Evolutionary conservation across 2,113 vertebrate genomes (phyloP).

Genomic region (Plecotus auritus): DNA sequence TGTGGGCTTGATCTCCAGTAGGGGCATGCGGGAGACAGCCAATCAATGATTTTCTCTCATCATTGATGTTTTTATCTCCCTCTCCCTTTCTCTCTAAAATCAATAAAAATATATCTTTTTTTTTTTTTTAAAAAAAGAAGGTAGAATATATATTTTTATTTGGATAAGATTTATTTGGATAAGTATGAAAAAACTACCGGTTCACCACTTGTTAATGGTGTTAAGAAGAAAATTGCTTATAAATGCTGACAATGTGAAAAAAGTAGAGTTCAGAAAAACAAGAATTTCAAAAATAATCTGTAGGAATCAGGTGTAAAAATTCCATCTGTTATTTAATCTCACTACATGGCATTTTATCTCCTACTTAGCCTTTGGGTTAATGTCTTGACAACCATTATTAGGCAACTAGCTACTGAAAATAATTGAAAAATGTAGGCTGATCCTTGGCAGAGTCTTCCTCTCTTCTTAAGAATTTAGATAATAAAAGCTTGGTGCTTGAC

Average conservation of each 20-base stretch:
- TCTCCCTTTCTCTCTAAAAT: too few relatives aligned
- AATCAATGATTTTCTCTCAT: too few relatives aligned
- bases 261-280: not conserved
- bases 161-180: not conserved
- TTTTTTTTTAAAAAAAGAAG: too few relatives aligned
- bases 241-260: not conserved
- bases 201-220: not conserved
- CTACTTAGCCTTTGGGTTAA: not conserved
- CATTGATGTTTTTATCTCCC: too few relatives aligned
- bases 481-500: not conserved
- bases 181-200: not conserved
- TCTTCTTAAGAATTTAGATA: not conserved
- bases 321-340: not conserved
- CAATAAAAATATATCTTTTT: too few relatives aligned
- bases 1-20: too few relatives aligned
- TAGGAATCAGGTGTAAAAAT: not conserved
- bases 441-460: not conserved
- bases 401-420: not conserved
- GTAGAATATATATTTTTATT: not conserved
- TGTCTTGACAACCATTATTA: not conserved
- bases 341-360: not conserved
- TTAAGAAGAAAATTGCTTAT: not conserved
- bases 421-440: not conserved
- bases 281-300: not conserved
- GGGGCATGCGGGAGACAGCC: too few relatives aligned